Percentiles rank a stretch among this genome's conserved stretches.
Evolutionary conservation across 2,797 vertebrate genomes (phyloP).

Genomic region (Hybognathus amarus): DNA sequence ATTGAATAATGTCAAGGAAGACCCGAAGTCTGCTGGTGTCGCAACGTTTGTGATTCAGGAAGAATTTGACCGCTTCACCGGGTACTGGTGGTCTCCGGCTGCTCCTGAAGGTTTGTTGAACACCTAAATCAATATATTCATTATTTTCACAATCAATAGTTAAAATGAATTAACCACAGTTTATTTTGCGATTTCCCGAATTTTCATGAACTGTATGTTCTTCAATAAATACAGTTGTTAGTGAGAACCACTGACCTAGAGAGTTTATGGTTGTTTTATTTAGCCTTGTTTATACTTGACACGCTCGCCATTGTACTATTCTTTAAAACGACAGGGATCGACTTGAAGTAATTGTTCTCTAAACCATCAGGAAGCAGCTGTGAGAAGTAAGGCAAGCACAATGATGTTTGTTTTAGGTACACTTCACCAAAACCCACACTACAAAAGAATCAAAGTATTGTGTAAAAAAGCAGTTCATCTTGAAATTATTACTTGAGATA

Average conservation of each 20-base stretch:
- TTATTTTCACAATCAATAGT: not conserved
- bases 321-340: not conserved
- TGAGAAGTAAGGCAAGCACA: not conserved
- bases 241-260: not conserved
- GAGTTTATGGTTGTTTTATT: not conserved
- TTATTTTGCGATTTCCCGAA: not conserved
- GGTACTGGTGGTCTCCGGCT: slow-evolving; percentile 96
- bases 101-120: slow-evolving; percentile 83
- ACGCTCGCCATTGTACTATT: not conserved
- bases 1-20: slow-evolving; percentile 90
- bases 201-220: not conserved
- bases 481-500: not conserved
- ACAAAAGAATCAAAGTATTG: not conserved
- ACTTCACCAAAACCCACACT: not conserved
- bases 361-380: not conserved
- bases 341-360: not conserved
- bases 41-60: slow-evolving; percentile 99
- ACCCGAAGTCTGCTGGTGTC: slow-evolving; percentile 93
- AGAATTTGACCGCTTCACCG: slow-evolving; percentile 97
- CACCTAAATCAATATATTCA: not conserved
- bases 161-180: not conserved
- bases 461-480: not conserved
- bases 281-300: not conserved
- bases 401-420: not conserved
- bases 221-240: not conserved